Conservation (phyloP, 2,797 vertebrate species). For the Darevskia nairensis region DNA sequence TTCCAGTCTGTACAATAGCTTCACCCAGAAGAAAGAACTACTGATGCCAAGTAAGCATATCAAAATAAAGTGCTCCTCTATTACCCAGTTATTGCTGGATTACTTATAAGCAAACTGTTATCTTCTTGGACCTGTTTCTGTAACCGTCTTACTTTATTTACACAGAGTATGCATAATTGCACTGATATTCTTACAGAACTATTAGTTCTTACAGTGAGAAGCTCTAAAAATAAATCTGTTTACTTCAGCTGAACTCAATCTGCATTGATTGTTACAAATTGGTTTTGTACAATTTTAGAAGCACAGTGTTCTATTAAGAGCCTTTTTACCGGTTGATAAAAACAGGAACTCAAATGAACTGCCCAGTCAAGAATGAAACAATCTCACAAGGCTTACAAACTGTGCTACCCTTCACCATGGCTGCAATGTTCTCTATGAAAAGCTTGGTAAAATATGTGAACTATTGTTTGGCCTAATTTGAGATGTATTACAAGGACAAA, state of each 20-base stretch:
- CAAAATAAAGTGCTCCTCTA: not conserved
- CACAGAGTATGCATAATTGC: not conserved
- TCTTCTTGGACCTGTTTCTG: not conserved
- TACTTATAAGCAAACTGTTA: not conserved
- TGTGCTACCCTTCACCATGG: not conserved
- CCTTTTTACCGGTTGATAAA: constrained; percentile 10
- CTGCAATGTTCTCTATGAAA: not conserved
- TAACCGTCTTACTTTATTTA: not conserved
- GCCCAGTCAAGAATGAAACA: not conserved
- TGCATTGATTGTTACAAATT: constrained; percentile 31
- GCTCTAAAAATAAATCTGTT: constrained; percentile 29
- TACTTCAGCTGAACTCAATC: constrained; percentile 24
- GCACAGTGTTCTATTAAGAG: constrained; percentile 8
- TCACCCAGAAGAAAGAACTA: not conserved
- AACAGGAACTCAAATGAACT: not conserved
- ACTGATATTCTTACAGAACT: not conserved
- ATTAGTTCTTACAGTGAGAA: not conserved
- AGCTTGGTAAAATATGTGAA: not conserved
- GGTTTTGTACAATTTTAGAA: constrained; percentile 22
- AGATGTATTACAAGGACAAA: not conserved
- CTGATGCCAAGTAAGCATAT: not conserved
- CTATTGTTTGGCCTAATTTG: not conserved
- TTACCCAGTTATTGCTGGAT: not conserved
- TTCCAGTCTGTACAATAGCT: not conserved
- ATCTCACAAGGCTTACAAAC: not conserved